Base-by-base conservation (phyloP, 2,888 invertebrate genomes). In the Oscheius sp. region DNA sequence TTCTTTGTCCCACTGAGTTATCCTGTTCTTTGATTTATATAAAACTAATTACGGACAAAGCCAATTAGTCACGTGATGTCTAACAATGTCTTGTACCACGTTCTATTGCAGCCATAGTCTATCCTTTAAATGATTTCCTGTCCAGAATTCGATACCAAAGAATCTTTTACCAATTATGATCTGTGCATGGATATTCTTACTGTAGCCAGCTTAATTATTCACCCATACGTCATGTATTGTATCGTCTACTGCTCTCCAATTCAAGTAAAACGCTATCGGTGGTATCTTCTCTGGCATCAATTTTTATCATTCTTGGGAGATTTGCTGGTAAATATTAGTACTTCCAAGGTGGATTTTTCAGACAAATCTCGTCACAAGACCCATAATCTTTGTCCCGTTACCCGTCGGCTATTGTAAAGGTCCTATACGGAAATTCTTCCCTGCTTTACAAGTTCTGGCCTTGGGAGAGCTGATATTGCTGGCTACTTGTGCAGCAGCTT, bases 281-380 rank as follows among this genome's bases (percentile, higher is more conserved):
- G 55, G 55, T 55, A 55, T 13, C 55, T 55, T 7, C 55, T 55
- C 13, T 55, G 55, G 55, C 55, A 55, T 21, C 55, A 55, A 23
- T 25, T 55, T 55, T 21, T 55, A 16, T 21, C 55, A 21, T 18
- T 13, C 21, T 5, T 21, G 5, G 55, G 55, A 21, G 55, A 55
- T 55, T 35, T 35, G 9, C 35, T 35, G 35, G 35, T 35, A 35
- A n/a, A 0, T 45, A 16, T 45, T 13, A 13, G 45, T 49, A 49
- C 9, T 35, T 35, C 35, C 5, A 35, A 35, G 35, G 5, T 35
- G 5, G 5, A 35, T 35, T 35, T 35, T 35, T 49, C 49, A 49
- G 49, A 49, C 18, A 49, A 49, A 49, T 49, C n/a, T 49, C n/a
- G 6, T 55, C 25, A 23, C 55, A 13, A 18, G 27, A 6, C 55